A percentile compares a stretch with the other conserved stretches of the same genome.
phyloP scores from a whole-genome alignment of 2,888 invertebrate species.

The Oxystoma pomonae region DNA sequence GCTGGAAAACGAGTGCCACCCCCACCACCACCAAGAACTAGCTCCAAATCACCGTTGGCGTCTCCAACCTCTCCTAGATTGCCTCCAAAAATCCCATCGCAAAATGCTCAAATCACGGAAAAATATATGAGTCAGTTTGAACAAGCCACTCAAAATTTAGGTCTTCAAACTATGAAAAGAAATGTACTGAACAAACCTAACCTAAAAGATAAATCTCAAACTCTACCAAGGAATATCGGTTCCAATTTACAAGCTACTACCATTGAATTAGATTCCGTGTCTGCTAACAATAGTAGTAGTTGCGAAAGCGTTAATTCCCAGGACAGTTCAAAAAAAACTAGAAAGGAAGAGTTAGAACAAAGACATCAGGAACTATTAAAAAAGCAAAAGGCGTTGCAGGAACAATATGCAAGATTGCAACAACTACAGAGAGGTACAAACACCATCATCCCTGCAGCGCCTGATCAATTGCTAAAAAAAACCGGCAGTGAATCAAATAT shows the following conservation, averaged over 20 bases:
- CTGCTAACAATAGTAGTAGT: slow-evolving; percentile 65
- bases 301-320: slow-evolving; percentile 74
- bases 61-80: slow-evolving; percentile 74
- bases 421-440: slow-evolving; percentile 78
- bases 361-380: slow-evolving; percentile 84
- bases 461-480: slow-evolving; percentile 66
- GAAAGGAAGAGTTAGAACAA: slow-evolving; percentile 77
- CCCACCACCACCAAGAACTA: slow-evolving; percentile 89
- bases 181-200: slow-evolving; percentile 44
- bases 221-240: slow-evolving; percentile 46
- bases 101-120: slow-evolving; percentile 46
- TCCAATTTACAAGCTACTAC: slow-evolving; percentile 41
- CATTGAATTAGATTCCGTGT: slow-evolving; percentile 42
- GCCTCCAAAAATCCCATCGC: slow-evolving; percentile 55
- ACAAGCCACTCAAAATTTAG: slow-evolving; percentile 46
- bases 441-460: slow-evolving; percentile 59
- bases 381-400: slow-evolving; percentile 84
- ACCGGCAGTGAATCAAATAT: slow-evolving; percentile 87
- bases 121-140: slow-evolving; percentile 45
- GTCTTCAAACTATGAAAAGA: slow-evolving; percentile 46
- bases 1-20: slow-evolving; percentile 76
- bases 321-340: slow-evolving; percentile 54
- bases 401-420: slow-evolving; percentile 86
- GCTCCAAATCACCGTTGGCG: slow-evolving; percentile 81
- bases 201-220: slow-evolving; percentile 46